These are phyloP conservation scores for Trematocara stigmaticum DNA, from an alignment of 2,113 vertebrate genomes.

Conservation along the genomic window DNA sequence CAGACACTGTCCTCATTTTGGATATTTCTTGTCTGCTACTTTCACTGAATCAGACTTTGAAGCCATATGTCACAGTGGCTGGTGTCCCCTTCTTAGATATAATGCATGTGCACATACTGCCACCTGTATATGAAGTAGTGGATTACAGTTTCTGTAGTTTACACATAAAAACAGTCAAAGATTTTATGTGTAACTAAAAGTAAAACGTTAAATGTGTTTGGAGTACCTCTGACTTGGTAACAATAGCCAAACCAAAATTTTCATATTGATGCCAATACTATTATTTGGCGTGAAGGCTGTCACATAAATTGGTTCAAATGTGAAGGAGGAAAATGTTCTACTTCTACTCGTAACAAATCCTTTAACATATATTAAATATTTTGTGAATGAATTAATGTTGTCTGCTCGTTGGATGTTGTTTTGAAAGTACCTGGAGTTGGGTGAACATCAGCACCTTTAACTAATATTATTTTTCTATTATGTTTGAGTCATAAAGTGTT, in stretches of 20 bases:
- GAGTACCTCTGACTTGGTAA: neutral
- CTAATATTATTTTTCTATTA: neutral
- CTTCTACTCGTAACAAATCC: neutral
- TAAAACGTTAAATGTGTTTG: neutral
- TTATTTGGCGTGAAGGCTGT: neutral
- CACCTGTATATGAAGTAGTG: neutral
- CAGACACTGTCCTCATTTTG: neutral
- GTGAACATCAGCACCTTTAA: neutral
- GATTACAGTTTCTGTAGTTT: neutral
- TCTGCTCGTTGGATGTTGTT: neutral
- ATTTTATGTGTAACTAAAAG: neutral
- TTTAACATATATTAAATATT: accelerated
- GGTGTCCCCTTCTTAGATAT: neutral
- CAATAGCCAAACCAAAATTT: neutral
- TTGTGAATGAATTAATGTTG: neutral
- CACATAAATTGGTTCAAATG: neutral
- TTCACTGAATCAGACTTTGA: neutral
- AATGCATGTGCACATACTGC: neutral
- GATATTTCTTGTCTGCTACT: neutral
- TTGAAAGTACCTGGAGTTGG: neutral
- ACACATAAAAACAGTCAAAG: neutral
- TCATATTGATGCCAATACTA: neutral
- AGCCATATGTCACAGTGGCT: neutral
- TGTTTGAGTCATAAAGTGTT: neutral
- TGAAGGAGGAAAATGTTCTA: neutral